Percentiles rank a stretch among this genome's conserved stretches.
phyloP scores from a whole-genome alignment of 2,888 invertebrate species.

The Strigamia crassipes region DNA sequence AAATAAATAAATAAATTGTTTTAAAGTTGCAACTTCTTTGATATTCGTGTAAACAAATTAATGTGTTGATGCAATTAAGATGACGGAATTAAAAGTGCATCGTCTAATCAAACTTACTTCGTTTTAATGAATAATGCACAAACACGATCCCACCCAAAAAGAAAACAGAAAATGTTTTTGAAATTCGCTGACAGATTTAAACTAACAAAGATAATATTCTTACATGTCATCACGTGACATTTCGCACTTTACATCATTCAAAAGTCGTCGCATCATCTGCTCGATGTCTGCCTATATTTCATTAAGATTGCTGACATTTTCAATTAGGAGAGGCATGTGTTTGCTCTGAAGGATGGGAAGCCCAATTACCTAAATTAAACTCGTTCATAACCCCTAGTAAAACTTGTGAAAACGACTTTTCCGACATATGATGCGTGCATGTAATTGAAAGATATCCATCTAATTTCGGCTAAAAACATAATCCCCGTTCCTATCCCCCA shows the following conservation, averaged over 20 bases:
- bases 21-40: not conserved
- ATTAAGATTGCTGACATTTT: conserved; percentile 10
- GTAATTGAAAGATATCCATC: not conserved
- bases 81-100: not conserved
- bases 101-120: not conserved
- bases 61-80: conserved; percentile 8
- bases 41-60: not conserved
- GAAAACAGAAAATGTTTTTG: not conserved
- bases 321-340: not conserved
- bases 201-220: no score
- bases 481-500: not conserved
- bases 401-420: not conserved
- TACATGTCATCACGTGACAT: not conserved
- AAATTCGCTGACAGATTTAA: no score
- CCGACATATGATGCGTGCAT: not conserved
- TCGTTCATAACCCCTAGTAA: conserved; percentile 4
- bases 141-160: not conserved
- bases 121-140: not conserved
- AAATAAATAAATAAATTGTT: not conserved
- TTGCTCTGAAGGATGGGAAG: conserved; percentile 10
- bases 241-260: not conserved
- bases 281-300: not conserved
- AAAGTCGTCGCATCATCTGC: conserved; percentile 3
- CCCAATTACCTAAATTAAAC: conserved; percentile 4
- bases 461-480: not conserved